Evolutionary conservation across 2,797 vertebrate genomes (phyloP).

Genomic region (Tragopan temminckii): DNA sequence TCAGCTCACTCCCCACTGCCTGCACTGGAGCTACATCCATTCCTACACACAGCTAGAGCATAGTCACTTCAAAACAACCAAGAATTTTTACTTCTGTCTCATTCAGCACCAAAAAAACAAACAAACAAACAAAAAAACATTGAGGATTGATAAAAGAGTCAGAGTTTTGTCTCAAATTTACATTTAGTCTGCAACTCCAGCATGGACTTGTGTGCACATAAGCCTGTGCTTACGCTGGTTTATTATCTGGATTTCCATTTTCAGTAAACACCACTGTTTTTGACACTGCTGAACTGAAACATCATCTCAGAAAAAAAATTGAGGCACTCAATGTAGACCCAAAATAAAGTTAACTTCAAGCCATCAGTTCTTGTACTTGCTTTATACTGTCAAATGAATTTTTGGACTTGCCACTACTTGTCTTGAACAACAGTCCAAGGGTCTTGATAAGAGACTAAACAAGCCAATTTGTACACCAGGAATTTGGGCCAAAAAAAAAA

Average conservation of each 20-base stretch:
- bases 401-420: background rate
- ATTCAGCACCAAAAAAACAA: background rate
- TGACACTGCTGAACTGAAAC: background rate
- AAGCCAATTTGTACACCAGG: background rate
- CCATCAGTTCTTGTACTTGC: background rate
- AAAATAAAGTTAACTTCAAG: background rate
- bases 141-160: background rate
- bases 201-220: background rate
- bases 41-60: background rate
- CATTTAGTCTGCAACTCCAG: background rate
- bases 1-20: background rate
- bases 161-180: background rate
- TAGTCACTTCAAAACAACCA: background rate
- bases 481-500: background rate
- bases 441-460: too few relatives aligned
- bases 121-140: too few relatives aligned
- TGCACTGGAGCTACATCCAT: background rate
- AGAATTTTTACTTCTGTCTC: background rate
- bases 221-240: background rate
- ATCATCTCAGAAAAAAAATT: background rate
- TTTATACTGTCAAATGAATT: background rate
- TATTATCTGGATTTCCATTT: constrained; percentile 1
- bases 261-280: background rate
- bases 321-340: background rate
- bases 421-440: background rate